phyloP scores from a whole-genome alignment of 2,113 vertebrate genomes.

The Caranx melampygus region DNA sequence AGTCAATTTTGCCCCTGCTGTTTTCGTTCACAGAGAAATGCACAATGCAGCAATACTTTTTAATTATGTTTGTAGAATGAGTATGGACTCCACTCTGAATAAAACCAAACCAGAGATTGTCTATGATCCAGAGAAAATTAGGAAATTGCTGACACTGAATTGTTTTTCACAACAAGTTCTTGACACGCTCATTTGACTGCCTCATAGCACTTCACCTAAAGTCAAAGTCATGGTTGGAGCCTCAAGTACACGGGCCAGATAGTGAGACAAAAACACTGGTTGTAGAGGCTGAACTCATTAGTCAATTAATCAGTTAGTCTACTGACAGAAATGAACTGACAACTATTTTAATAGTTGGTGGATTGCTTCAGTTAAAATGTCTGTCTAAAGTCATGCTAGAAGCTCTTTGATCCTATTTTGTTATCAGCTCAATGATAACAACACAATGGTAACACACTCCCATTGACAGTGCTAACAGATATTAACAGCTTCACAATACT shows the following conservation, averaged over 20 bases:
- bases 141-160: not conserved
- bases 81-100: not conserved
- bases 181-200: not conserved
- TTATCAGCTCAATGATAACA: not conserved
- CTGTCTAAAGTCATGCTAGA: not conserved
- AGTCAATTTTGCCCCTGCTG: not conserved
- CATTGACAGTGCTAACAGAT: not conserved
- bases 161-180: not conserved
- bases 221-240: not conserved
- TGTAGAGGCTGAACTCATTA: not conserved
- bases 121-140: not conserved
- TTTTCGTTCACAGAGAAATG: not conserved
- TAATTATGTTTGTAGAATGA: constrained; percentile 38
- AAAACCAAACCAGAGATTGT: not conserved
- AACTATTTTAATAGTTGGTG: not conserved
- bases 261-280: not conserved
- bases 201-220: not conserved
- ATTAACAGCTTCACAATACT: not conserved
- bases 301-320: not conserved
- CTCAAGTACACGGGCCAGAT: not conserved
- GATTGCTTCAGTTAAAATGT: not conserved
- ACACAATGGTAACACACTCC: not conserved
- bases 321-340: not conserved
- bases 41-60: constrained; percentile 15
- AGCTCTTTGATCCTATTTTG: not conserved